Evolutionary conservation across 2,113 vertebrate species (phyloP).

Genomic region (Planiliza haematocheilus): DNA sequence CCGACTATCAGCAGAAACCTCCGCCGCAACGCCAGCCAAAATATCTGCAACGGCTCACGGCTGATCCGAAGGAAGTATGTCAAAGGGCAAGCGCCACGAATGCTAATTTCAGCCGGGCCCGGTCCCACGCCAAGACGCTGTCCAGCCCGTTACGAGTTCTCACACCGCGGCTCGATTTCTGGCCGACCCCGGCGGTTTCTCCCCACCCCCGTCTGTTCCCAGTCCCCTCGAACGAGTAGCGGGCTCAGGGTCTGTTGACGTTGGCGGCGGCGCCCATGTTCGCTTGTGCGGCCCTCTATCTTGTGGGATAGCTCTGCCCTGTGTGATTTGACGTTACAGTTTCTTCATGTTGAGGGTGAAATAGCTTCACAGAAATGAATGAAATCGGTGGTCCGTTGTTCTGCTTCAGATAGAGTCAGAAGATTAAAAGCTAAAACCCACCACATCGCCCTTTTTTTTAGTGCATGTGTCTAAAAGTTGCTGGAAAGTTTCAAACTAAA

Average conservation of each 20-base stretch:
- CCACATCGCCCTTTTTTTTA: no score
- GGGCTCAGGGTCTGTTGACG: conserved; percentile 24
- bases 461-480: not conserved
- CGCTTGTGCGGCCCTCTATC: not conserved
- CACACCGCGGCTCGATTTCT: not conserved
- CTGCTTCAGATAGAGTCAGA: no score
- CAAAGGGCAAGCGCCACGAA: conserved; percentile 10
- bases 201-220: conserved; percentile 25
- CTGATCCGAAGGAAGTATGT: conserved; percentile 11
- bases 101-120: conserved; percentile 20
- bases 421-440: no score
- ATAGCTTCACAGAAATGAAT: not conserved
- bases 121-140: conserved; percentile 32
- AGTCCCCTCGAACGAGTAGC: conserved; percentile 16
- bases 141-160: conserved; percentile 44
- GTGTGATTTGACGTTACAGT: not conserved
- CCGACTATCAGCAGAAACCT: not conserved
- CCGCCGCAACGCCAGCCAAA: conserved; percentile 11
- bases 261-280: not conserved
- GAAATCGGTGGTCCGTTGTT: no score
- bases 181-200: conserved; percentile 21
- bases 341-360: not conserved
- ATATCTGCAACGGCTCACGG: conserved; percentile 13
- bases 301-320: no score
- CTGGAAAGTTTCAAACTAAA: not conserved